A percentile compares a stretch with the other conserved stretches of the same genome.
phyloP scores from a whole-genome alignment of 2,797 vertebrate species.

The Enteromius thamalakanensis region DNA sequence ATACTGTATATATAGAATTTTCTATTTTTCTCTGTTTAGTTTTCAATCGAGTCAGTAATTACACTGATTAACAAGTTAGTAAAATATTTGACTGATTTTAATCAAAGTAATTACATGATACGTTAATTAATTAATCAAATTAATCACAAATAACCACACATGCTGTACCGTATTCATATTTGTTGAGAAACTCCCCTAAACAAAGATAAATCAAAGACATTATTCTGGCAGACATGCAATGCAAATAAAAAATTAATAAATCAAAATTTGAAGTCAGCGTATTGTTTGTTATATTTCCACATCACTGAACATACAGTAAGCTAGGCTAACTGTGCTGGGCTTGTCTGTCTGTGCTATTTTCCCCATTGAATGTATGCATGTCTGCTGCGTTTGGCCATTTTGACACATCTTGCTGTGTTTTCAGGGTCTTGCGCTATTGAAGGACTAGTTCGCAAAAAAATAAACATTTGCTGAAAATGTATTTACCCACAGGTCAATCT shows the following conservation, averaged over 20 bases:
- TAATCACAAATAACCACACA: not conserved
- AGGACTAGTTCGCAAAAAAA: not conserved
- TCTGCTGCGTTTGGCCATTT: not conserved
- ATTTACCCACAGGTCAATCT: not conserved
- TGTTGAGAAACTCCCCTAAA: not conserved
- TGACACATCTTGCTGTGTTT: not conserved
- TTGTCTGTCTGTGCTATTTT: not conserved
- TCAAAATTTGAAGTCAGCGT: not conserved
- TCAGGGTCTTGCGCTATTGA: not conserved
- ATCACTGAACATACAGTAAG: not conserved
- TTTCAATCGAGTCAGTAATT: conserved; percentile 19
- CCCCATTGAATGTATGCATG: not conserved
- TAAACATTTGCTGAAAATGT: not conserved
- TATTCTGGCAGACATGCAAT: not conserved
- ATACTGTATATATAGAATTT: not conserved
- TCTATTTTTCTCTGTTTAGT: not conserved
- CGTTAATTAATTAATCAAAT: not conserved
- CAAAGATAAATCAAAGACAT: not conserved
- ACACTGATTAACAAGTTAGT: conserved; percentile 25
- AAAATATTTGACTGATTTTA: conserved; percentile 27
- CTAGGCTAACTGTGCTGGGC: not conserved
- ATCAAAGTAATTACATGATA: not conserved
- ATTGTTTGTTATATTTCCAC: not conserved
- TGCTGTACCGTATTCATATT: not conserved
- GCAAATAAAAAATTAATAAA: not conserved